Evolutionary conservation across 2,797 vertebrate species (phyloP).

Genomic region (Sebastes kiyomatsui): DNA sequence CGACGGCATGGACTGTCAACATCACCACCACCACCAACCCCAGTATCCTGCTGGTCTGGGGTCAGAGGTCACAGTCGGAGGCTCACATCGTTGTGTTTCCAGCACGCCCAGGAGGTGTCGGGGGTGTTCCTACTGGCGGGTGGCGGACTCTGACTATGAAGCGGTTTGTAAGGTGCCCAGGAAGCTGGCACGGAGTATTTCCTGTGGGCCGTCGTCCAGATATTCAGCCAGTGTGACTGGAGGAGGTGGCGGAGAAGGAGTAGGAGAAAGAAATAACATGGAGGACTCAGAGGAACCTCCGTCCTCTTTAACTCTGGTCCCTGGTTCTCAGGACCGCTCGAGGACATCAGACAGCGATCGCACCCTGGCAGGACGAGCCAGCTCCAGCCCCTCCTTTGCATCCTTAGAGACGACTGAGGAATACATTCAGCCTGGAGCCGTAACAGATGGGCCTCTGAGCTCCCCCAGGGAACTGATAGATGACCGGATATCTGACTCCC

Average conservation of each 20-base stretch:
- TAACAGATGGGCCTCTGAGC: constrained; percentile 58
- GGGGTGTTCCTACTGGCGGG: constrained; percentile 87
- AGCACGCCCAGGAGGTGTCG: constrained; percentile 84
- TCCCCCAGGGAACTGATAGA: constrained; percentile 70
- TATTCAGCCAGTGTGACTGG: constrained; percentile 83
- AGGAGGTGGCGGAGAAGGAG: constrained; percentile 34
- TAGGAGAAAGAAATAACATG: constrained; percentile 30
- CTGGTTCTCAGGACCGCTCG: constrained; percentile 69
- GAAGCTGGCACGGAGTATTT: constrained; percentile 89
- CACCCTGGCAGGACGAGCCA: constrained; percentile 82
- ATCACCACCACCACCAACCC: constrained; percentile 75
- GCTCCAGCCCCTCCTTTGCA: constrained; percentile 87
- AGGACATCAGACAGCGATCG: constrained; percentile 79
- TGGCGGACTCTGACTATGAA: constrained; percentile 93
- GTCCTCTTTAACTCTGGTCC: constrained; percentile 77
- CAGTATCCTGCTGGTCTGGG: constrained; percentile 61
- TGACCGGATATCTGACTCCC: constrained; percentile 81
- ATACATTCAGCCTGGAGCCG: constrained; percentile 58
- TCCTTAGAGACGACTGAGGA: constrained; percentile 86
- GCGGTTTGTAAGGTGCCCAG: constrained; percentile 94
- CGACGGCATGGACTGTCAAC: constrained; percentile 81
- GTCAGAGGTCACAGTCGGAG: constrained; percentile 62
- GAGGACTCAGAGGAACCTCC: constrained; percentile 80
- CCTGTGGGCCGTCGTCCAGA: constrained; percentile 87
- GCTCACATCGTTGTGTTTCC: constrained; percentile 56